These are phyloP conservation scores for Sycophila sp. DNA, from an alignment of 1,140 invertebrate genomes.

Conservation along the genomic window DNA sequence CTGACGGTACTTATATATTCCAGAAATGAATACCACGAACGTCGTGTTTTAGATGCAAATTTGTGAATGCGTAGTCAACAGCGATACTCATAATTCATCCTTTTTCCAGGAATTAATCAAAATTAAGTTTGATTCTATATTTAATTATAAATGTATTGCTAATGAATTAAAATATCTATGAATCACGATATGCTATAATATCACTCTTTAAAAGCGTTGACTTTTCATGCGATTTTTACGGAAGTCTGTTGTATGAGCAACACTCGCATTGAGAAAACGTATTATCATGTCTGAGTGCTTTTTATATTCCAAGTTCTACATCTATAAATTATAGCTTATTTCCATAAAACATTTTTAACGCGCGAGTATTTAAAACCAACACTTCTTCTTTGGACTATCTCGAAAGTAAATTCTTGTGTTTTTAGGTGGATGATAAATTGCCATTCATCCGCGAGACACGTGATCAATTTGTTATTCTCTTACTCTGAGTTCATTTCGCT, in stretches of 20 bases:
- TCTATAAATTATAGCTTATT: slow-evolving; percentile 33
- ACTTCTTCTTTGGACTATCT: slow-evolving; percentile 10
- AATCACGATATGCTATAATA: no score
- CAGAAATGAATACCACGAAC: no score
- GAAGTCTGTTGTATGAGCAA: no score
- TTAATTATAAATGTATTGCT: no score
- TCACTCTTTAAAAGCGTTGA: no score
- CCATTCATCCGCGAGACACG: neutral
- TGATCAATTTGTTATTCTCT: neutral
- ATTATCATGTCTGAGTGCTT: neutral
- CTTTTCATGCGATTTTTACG: no score
- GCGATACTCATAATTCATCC: neutral
- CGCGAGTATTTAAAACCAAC: slow-evolving; percentile 13
- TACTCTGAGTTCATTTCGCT: no score
- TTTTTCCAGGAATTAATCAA: neutral
- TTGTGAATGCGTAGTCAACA: slow-evolving; percentile 1
- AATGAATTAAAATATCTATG: no score
- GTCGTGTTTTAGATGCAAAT: slow-evolving; percentile 6
- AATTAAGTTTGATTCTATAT: neutral
- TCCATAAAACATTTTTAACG: slow-evolving; percentile 35
- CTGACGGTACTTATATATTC: slow-evolving; percentile 30
- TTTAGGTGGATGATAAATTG: slow-evolving; percentile 1
- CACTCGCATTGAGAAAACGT: neutral
- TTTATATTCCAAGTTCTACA: neutral
- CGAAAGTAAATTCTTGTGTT: slow-evolving; percentile 30